Evolutionary conservation across 1,140 invertebrate genomes (phyloP).

Genomic region (Zaprionus camerounensis): DNA sequence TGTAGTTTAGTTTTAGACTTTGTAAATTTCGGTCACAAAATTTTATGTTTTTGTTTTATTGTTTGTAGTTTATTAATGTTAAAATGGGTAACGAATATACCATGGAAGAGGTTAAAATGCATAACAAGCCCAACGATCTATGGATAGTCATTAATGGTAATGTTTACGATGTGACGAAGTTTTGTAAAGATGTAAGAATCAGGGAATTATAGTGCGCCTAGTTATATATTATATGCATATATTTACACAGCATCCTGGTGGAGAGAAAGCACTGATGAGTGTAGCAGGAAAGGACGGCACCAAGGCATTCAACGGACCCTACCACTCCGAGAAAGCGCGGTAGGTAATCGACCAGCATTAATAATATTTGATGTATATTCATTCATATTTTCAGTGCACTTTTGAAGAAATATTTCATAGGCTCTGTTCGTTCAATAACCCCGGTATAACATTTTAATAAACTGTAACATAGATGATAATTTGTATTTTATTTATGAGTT

Average conservation of each 20-base stretch:
- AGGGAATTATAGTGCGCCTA: background rate
- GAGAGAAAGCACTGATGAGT: background rate
- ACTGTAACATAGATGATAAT: no score
- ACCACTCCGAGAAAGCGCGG: background rate
- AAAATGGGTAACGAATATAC: slow-evolving; percentile 78
- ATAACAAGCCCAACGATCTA: slow-evolving; percentile 85
- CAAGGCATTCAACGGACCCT: background rate
- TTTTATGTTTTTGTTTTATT: background rate
- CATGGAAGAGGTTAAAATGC: slow-evolving; percentile 86
- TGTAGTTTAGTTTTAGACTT: no score
- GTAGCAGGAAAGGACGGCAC: background rate
- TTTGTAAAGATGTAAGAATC: slow-evolving; percentile 86
- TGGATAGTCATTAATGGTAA: slow-evolving; percentile 88
- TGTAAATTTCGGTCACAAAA: no score
- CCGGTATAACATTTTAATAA: no score
- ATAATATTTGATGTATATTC: background rate
- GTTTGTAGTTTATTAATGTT: background rate
- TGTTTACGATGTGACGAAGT: slow-evolving; percentile 88
- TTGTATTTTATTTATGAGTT: no score
- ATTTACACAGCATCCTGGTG: background rate
- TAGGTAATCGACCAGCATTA: background rate
- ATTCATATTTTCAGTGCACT: background rate
- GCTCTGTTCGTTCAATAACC: background rate
- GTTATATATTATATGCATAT: background rate
- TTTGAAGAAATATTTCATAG: background rate